Conservation (phyloP, 2,888 invertebrate genomes). For the Microchrysa polita region DNA sequence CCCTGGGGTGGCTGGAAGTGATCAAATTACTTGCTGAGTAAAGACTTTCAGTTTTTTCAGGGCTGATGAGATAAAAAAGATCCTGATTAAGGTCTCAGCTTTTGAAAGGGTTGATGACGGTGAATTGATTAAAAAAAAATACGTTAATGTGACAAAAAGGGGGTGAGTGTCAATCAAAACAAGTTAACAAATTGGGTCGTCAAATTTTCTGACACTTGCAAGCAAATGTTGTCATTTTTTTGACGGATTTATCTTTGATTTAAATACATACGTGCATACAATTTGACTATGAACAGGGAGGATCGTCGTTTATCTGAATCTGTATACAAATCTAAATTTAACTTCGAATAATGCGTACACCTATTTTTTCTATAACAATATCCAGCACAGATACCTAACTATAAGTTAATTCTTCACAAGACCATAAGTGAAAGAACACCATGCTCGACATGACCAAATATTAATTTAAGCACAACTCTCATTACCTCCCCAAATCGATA, state of each 20-base stretch:
- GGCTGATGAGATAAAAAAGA: conserved; percentile 17
- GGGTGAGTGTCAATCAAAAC: conserved; percentile 34
- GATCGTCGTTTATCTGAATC: too few species aligned
- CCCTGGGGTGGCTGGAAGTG: conserved; percentile 34
- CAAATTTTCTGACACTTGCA: conserved; percentile 43
- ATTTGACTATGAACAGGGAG: not conserved
- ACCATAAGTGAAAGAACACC: not conserved
- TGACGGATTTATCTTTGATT: not conserved
- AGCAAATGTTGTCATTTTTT: conserved; percentile 4
- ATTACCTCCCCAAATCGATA: conserved; percentile 36
- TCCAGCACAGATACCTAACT: too few species aligned
- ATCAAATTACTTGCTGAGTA: conserved; percentile 32
- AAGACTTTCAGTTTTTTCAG: not conserved
- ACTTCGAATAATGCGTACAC: too few species aligned
- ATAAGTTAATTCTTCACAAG: too few species aligned
- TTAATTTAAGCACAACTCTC: conserved; percentile 11
- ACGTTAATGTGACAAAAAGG: conserved; percentile 8
- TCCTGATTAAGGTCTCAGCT: conserved; percentile 26
- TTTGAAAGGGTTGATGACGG: conserved; percentile 34
- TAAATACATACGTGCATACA: not conserved
- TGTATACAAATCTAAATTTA: too few species aligned
- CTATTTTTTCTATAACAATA: too few species aligned
- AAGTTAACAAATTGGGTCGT: conserved; percentile 45
- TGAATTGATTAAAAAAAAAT: conserved; percentile 34
- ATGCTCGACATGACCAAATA: too few species aligned